Percentiles rank a stretch among this genome's conserved stretches.
phyloP scores from a whole-genome alignment of 37 sponge, comb jelly and placozoan genomes.

The Cladorhizidae sp. region DNA sequence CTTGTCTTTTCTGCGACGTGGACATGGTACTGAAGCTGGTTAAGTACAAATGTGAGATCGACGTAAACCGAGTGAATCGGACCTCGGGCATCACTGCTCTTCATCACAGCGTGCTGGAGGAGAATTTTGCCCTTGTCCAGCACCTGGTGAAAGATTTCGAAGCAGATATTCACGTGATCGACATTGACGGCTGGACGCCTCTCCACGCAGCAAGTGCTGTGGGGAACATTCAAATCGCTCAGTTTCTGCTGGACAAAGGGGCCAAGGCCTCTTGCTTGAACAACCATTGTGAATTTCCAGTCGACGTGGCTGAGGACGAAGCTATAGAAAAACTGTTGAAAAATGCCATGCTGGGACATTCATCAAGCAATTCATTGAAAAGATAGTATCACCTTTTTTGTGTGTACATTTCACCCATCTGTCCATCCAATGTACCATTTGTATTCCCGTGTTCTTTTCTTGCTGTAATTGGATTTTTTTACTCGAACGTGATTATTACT shows the following conservation, averaged over 20 bases:
- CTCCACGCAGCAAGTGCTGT: constrained; percentile 92
- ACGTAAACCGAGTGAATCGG: constrained; percentile 74
- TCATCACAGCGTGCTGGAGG: constrained; percentile 84
- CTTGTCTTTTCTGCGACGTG: constrained; percentile 62
- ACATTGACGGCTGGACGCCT: constrained; percentile 85
- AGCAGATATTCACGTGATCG: constrained; percentile 59
- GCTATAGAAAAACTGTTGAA: constrained; percentile 75
- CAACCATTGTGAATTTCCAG: constrained; percentile 83
- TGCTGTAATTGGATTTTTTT: too few species aligned
- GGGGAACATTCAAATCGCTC: constrained; percentile 78
- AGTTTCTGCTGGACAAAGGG: constrained; percentile 84
- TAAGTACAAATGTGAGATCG: constrained; percentile 59
- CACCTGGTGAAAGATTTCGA: constrained; percentile 75
- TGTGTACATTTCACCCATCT: not conserved
- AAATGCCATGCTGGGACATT: constrained; percentile 74
- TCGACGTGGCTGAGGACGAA: constrained; percentile 76
- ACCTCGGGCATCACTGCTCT: constrained; percentile 74
- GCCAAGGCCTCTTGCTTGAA: constrained; percentile 81
- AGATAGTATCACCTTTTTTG: not conserved
- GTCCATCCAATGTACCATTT: not conserved
- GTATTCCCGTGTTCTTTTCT: not conserved
- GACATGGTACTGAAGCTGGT: constrained; percentile 62
- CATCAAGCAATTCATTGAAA: not conserved
- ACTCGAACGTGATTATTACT: too few species aligned
- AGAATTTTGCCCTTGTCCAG: constrained; percentile 79